These are phyloP conservation scores for Dendronephthya gigantea DNA, from an alignment of 64 coral and sea anemone genomes.

Conservation along the genomic window DNA sequence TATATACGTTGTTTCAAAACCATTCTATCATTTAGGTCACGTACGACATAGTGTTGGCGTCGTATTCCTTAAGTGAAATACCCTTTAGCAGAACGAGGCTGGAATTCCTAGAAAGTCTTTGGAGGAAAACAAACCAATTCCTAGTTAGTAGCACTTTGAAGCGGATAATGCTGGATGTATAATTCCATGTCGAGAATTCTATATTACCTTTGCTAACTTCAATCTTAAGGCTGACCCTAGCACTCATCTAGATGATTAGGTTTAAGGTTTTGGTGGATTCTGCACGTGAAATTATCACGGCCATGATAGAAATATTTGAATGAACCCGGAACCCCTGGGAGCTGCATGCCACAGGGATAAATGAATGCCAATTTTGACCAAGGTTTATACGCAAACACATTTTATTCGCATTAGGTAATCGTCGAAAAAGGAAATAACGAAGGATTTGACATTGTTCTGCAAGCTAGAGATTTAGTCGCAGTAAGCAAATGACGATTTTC, in stretches of 20 bases:
- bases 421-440: constrained; percentile 86
- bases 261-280: too few species aligned
- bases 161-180: too few species aligned
- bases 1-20: too few species aligned
- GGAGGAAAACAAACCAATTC: constrained; percentile 87
- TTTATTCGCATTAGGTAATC: constrained; percentile 50
- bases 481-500: constrained; percentile 27
- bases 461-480: constrained; percentile 68
- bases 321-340: too few species aligned
- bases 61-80: constrained; percentile 75
- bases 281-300: too few species aligned
- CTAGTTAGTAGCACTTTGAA: constrained; percentile 55
- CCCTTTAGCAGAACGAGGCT: constrained; percentile 45
- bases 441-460: constrained; percentile 79
- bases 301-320: too few species aligned
- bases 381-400: background rate
- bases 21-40: constrained; percentile 32
- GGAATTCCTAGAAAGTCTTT: constrained; percentile 63
- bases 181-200: too few species aligned
- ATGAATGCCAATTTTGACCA: background rate
- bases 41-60: constrained; percentile 63
- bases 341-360: too few species aligned
- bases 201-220: too few species aligned
- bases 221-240: too few species aligned
- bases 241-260: too few species aligned